Conservation (phyloP, 2,113 vertebrate genomes). For the Chinchilla lanigera region DNA sequence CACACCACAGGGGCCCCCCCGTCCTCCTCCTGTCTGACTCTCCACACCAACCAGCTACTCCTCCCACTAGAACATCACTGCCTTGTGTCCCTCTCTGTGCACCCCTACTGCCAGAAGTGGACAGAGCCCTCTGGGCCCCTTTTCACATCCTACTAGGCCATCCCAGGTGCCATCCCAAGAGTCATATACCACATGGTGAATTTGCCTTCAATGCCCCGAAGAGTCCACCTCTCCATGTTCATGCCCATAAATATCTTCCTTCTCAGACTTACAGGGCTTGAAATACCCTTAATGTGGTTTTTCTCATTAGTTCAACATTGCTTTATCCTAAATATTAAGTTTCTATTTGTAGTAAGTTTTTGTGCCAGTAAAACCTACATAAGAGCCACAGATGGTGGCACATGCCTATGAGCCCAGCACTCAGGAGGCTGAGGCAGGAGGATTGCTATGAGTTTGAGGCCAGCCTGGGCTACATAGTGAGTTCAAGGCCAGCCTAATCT, state of each 20-base stretch:
- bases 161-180: neutral
- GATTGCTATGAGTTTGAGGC: neutral
- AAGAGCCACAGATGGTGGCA: neutral
- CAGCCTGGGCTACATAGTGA: neutral
- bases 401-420: neutral
- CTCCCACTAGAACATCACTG: neutral
- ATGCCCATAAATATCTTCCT: neutral
- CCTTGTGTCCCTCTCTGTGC: neutral
- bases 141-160: neutral
- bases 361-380: neutral
- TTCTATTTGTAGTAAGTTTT: neutral
- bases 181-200: neutral
- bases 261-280: neutral
- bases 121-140: neutral
- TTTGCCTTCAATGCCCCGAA: neutral
- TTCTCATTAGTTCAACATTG: neutral
- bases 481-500: neutral
- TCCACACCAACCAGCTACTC: neutral
- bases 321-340: constrained; percentile 48
- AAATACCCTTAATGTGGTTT: neutral
- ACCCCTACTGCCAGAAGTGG: neutral
- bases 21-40: neutral
- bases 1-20: neutral
- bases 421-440: neutral
- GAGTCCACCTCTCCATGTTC: neutral